Conservation (phyloP, 2,113 vertebrate species). For the Clarias batrachus region DNA sequence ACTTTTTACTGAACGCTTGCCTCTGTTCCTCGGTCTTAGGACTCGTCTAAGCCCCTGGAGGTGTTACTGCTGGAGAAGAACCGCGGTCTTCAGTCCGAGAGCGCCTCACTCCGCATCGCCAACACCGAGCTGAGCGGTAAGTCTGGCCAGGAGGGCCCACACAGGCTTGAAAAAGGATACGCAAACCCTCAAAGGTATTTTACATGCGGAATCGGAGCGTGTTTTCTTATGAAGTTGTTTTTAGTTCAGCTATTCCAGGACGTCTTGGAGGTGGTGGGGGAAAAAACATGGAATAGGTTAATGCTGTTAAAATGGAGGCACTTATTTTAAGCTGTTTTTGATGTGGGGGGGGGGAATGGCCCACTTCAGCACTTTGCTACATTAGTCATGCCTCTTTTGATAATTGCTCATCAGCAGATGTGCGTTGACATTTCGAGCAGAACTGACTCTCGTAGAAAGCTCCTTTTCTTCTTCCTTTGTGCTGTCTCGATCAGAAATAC, state of each 20-base stretch:
- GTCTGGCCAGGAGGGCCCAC: conserved; percentile 58
- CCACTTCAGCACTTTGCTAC: conserved; percentile 34
- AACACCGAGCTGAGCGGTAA: conserved; percentile 97
- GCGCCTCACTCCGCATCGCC: conserved; percentile 86
- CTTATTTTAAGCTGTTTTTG: conserved; percentile 29
- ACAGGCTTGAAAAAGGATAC: neutral
- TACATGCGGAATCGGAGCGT: neutral
- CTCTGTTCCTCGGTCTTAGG: conserved; percentile 65
- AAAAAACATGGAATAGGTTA: conserved; percentile 30
- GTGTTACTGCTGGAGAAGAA: conserved; percentile 96
- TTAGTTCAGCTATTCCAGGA: neutral
- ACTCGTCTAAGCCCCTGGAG: conserved; percentile 91
- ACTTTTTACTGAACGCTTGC: neutral
- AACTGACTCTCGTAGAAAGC: neutral
- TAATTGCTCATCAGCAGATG: conserved; percentile 49
- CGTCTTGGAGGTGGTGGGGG: neutral
- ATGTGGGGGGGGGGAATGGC: neutral
- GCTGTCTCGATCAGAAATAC: neutral
- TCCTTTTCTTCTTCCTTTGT: neutral
- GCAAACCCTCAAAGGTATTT: neutral
- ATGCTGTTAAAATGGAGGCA: conserved; percentile 35
- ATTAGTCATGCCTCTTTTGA: conserved; percentile 42
- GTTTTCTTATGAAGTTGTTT: neutral
- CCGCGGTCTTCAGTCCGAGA: conserved; percentile 93
- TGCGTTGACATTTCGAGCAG: conserved; percentile 37